Base-by-base conservation (phyloP, 2,113 vertebrate genomes). In the Pao palembangensis region DNA sequence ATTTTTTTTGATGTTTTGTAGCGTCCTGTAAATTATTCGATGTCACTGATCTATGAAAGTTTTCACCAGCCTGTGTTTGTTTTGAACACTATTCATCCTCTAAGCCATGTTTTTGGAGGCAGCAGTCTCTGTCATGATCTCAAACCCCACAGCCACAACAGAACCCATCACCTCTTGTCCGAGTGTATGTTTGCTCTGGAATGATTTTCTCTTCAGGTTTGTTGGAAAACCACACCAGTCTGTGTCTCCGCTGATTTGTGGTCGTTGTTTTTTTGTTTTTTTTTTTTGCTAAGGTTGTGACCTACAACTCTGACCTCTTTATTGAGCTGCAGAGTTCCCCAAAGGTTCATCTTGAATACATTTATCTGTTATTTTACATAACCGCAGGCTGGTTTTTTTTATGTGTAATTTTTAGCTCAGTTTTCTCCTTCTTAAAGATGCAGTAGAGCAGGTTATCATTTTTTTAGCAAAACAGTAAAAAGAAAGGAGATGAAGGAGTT, bases 241-340 rank as follows among this genome's bases (percentile, higher is more conserved):
- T 10, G 10, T 0, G 12, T 25, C 17, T 16, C 12, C 38, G 31
- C 23, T 25, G 47, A 19, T 41, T 1, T 28, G 23, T n/a, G 48
- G 43, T 17, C 14, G 43, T 44, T 17, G 43, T 17, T 44, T 21
- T 17, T 44, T 21, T 62, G 43, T 25, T 21, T 49, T 38, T 49
- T 31, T 66, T 53, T 25, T 53, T 43, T 58, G 41, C 15, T 10
- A 43, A 44, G 61, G 61, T 61, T 61, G 28, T 66, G 69, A 73
- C 64, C 62, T 15, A 4, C 49, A 19, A 18, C 59, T 67, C 51
- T 63, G 51, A 67, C 75, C 69, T 64, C 56, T 58, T 52, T 59
- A 49, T 14, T 28, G 55, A 64, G 20, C 53, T 57, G 43, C 61
- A 48, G 41, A 64, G 18, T 52, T 59, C 57, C 46, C 65, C 28